A percentile compares a stretch with the other conserved stretches of the same genome.
These are phyloP conservation scores for Brachyptera risi DNA, from an alignment of 2,888 invertebrate species.

Conservation along the genomic window DNA sequence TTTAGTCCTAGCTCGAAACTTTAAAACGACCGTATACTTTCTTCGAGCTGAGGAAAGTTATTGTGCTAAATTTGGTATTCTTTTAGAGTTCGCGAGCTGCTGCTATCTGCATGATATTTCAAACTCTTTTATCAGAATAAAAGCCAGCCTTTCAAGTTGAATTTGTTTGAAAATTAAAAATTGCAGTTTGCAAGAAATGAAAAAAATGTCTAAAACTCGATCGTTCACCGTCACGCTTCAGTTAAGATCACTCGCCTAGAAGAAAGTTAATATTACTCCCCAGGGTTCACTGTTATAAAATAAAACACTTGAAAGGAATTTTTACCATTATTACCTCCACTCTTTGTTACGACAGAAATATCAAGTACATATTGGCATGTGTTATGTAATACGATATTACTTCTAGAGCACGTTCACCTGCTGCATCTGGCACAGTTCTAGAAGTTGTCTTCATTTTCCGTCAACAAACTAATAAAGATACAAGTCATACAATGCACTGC, in stretches of 20 bases:
- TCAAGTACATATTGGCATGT: not conserved
- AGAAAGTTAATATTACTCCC: conserved; percentile 19
- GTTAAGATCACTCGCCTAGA: conserved; percentile 12
- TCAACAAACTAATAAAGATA: no score
- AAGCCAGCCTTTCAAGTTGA: not conserved
- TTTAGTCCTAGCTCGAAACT: no score
- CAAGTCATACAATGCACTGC: no score
- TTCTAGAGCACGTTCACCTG: no score
- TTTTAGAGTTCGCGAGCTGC: no score
- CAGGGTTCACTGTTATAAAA: not conserved
- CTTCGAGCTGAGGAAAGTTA: not conserved
- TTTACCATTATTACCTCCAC: conserved; percentile 3
- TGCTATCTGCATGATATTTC: not conserved
- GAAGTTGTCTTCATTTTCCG: no score
- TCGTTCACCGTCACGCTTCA: not conserved
- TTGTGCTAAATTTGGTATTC: conserved; percentile 5
- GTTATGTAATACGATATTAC: no score
- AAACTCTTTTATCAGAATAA: conserved; percentile 3
- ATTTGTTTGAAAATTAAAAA: conserved; percentile 19
- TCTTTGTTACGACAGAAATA: not conserved
- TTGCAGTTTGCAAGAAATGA: conserved; percentile 15
- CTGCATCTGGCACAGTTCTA: no score
- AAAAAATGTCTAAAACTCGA: conserved; percentile 9
- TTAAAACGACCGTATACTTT: not conserved
- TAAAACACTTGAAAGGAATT: not conserved